Evolutionary conservation across 2,888 invertebrate species (phyloP), one percentile per base, ranked within the genome.

Genomic region (Taphrorychus bicolor): DNA sequence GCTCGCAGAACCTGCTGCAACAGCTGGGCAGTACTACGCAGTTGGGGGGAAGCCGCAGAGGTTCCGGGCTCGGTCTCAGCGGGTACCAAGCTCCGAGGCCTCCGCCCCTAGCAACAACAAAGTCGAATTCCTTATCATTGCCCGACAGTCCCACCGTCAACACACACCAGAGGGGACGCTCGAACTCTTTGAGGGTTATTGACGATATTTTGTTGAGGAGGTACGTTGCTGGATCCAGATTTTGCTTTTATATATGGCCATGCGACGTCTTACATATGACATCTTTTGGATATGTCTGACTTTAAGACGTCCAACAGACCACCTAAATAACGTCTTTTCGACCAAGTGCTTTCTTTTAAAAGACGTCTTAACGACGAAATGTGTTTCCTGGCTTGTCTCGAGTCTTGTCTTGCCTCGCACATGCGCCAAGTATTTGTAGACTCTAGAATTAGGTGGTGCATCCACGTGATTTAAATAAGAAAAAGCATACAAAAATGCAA

Each of bases 131-230:
- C 62, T 86, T 95, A 73, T 94, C 94, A 65, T 85, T 95, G 75
- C 95, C 95, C 57, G 94, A 95, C 82, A 94, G 93, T 81, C 93
- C 94, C 59, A 93, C 93, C 67, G 91, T 93, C 72, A 87, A 91
- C 72, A 91, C 91, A 41, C 89, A 90, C 76, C 89, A 91, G 77
- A 87, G 94, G 72, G 91, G 92, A 70, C 72, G 80, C 18, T 94
- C 94, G 65, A 95, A 95, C 82, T 94, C 94, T 51, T 85, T 95
- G 70, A 87, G 95, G 73, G 92, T 95, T 66, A 92, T 91, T 68
- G 95, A 94, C 78, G 95, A 95, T 77, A 92, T 93, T 74, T 83
- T 94, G 41, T 83, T 95, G 72, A 85, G 94, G 59, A 87, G 94
- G 67, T 62, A 16, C 58, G 62, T 40, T 16, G 2, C 16, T 18